Evolutionary conservation across 2,113 vertebrate genomes (phyloP), one percentile per base, ranked within the genome.

Genomic region (Hiodon tergisus): DNA sequence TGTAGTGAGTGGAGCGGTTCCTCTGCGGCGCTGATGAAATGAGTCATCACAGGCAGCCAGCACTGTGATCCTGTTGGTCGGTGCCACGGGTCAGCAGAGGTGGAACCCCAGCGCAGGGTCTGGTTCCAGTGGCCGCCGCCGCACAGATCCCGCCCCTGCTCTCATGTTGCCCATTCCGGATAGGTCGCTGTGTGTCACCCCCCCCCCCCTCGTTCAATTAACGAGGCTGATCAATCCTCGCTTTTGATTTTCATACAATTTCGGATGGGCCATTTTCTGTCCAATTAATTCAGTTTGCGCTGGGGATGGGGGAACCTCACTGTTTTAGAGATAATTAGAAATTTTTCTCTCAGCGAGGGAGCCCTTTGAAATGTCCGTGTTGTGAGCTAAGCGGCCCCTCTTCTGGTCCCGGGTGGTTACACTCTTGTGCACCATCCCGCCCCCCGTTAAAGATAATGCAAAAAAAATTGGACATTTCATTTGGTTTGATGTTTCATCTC

Each of bases 401-500:
- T 31, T 31, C 31, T 2, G 31, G 31, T 31, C 31, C 31, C 31
- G 31, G 31, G 31, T 31, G 31, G 31, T 31, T 31, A 1, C 31
- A 0, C 31, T 31, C 31, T 31, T 31, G 31, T 31, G 31, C 31
- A 31, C 31, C 10, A n/a, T 46, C 58, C 2, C 62, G 72, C 66
- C 57, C 73, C 77, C 74, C 67, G 58, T 79, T 78, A 69, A 31
- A 31, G 31, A 31, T 31, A 31, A 31, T 31, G 31, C 61, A 69
- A 3, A 31, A 57, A 57, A 69, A 77, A 78, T 54, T 57, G 11
- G 5, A 78, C 80, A 74, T 73, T 68, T 80, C 72, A 80, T 80
- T 86, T 78, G 79, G 83, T 82, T 84, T 87, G 78, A 85, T 89
- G 77, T 84, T 80, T 54, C 78, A 79, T 83, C 77, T 81, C 81